Evolutionary conservation across 2,888 invertebrate genomes (phyloP), one percentile per base, ranked within the genome.

Genomic region (Aphodius granarius): DNA sequence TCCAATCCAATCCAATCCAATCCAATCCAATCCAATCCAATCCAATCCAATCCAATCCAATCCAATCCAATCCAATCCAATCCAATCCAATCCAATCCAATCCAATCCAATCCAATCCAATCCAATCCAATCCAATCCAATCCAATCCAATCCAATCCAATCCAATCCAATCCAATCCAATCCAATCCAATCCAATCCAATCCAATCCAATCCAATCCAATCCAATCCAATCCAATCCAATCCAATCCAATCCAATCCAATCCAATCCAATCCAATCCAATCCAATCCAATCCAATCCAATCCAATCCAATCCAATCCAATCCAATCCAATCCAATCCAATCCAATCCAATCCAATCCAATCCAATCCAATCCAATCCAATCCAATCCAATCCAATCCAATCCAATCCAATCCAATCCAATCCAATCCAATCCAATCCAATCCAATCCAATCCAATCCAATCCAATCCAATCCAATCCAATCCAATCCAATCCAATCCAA

Each of bases 401-500:
- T 13, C 63, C 9, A 62, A 9, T n/a, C 22, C 20, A 73, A 70
- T 71, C 71, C 20, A 16, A 70, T n/a, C 74, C 71, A 43, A 16
- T 71, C 74, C 71, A 73, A 16, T 71, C 74, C 71, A 73, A 43
- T 71, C 74, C 71, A 9, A 62, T 9, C 71, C 71, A 62, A 9
- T 73, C 73, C 65, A 21, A 77, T n/a, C 63, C 63, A 62, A 62
- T n/a, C 63, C 9, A 62, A 62, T n/a, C 63, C 9, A 62, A 62
- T n/a, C 63, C 9, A 62, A 62, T n/a, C 63, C 9, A 62, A 64
- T 71, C 74, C 68, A 68, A 78, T 71, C 78, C 74, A 72, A 78
- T 71, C 75, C 72, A 75, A 75, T 72, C 75, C 65, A 73, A 78
- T 71, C 78, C 73, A 73, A 76, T 71, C 78, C 75, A 71, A 76